Conservation (phyloP, 2,797 vertebrate species). For the Ctenochaetus hawaiiensis region DNA sequence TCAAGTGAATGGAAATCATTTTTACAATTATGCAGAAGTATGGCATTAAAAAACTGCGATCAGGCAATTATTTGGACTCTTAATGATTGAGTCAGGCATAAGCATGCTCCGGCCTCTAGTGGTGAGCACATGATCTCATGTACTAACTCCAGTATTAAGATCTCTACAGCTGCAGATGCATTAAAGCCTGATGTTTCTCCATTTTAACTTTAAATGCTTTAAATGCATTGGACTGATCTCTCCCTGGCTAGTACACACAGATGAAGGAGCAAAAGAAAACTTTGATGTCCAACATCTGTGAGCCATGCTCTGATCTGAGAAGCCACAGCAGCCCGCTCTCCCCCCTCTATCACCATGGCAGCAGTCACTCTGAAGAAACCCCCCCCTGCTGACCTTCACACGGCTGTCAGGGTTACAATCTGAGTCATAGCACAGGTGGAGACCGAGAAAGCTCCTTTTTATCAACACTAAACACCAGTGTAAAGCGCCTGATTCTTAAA, state of each 20-base stretch:
- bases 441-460: slow-evolving; percentile 20
- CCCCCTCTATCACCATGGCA: slow-evolving; percentile 68
- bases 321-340: slow-evolving; percentile 30
- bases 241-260: slow-evolving; percentile 1
- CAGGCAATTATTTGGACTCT: too few relatives aligned
- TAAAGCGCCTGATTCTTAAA: background rate
- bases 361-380: slow-evolving; percentile 56
- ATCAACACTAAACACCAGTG: background rate
- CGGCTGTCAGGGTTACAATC: slow-evolving; percentile 76
- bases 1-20: too few relatives aligned
- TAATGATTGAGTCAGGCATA: background rate
- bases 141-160: background rate
- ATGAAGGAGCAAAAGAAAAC: slow-evolving; percentile 28
- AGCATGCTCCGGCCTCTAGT: background rate
- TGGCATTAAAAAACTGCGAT: too few relatives aligned
- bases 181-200: slow-evolving; percentile 10
- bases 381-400: slow-evolving; percentile 71
- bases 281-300: slow-evolving; percentile 74
- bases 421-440: slow-evolving; percentile 67
- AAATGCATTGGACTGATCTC: slow-evolving; percentile 26
- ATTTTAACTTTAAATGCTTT: slow-evolving; percentile 25
- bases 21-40: too few relatives aligned
- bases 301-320: slow-evolving; percentile 55
- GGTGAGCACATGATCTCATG: background rate
- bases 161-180: slow-evolving; percentile 30